Base-by-base conservation (phyloP, 2,113 vertebrate species). In the Oryzias curvinotus region DNA sequence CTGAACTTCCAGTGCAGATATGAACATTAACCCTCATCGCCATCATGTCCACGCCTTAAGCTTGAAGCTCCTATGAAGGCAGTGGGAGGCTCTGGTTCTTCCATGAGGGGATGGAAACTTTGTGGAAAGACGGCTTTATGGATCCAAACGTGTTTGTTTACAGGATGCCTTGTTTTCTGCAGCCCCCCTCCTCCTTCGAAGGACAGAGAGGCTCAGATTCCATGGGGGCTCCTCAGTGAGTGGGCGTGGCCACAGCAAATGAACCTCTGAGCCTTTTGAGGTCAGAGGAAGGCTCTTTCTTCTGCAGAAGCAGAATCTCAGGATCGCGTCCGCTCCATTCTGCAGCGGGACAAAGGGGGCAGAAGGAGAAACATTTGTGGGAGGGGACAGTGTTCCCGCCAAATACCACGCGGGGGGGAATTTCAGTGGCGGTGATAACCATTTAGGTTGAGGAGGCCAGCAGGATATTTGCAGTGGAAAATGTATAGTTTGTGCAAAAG, bases 231-330 rank as follows among this genome's bases (percentile, higher is more conserved):
- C 74, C 62, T 69, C 81, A 77, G 77, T 78, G 62, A 77, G 86
- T 83, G 87, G 85, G 81, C 64, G 81, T 75, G 88, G 88, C 85
- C 58, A 71, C 69, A 30, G 68, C 69, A 25, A 77, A 83, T 85
- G 84, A 82, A 88, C 88, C 86, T 78, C 80, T 14, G 62, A 80
- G 79, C 85, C 81, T 82, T 90, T 85, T 87, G 82, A 90, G 87
- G 90, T 91, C 88, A 89, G 84, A 80, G 76, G 82, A 78, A 86
- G 78, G 62, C 80, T 76, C 79, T 83, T 87, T 87, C 80, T 85
- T 84, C 76, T 36, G 86, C 85, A 85, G 78, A 65, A 41, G 59
- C 56, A 36, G 30, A 10, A 7, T 36, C 36, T 36, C 36, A 36
- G 36, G 10, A 36, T 36, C 77, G 72, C 74, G 78, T 88, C 88